phyloP scores from a whole-genome alignment of 1,140 invertebrate species.

The Planococcus citri region DNA sequence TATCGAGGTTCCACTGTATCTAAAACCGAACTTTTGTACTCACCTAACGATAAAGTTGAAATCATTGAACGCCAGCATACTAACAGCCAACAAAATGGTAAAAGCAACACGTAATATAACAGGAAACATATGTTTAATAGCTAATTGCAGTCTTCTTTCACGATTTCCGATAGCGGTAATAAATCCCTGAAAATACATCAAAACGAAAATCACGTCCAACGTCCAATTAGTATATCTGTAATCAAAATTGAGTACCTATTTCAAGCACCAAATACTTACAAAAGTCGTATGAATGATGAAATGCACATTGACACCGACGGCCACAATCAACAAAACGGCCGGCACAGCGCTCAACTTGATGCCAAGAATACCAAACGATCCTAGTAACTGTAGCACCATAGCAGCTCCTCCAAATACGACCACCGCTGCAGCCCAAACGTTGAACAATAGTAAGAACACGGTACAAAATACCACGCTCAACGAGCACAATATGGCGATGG shows the following conservation, averaged over 20 bases:
- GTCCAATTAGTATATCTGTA: too few relatives aligned
- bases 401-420: slow-evolving; percentile 57
- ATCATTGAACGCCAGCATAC: slow-evolving; percentile 81
- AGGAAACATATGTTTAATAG: slow-evolving; percentile 72
- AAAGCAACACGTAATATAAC: slow-evolving; percentile 77
- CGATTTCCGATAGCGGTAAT: slow-evolving; percentile 73
- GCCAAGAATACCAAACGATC: slow-evolving; percentile 71
- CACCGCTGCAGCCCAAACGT: slow-evolving; percentile 67
- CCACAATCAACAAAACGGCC: slow-evolving; percentile 74
- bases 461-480: slow-evolving; percentile 60
- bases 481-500: slow-evolving; percentile 63
- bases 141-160: slow-evolving; percentile 58
- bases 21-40: too few relatives aligned
- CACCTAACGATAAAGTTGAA: slow-evolving; percentile 89
- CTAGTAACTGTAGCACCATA: slow-evolving; percentile 72
- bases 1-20: too few relatives aligned
- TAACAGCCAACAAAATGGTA: slow-evolving; percentile 68
- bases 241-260: slow-evolving; percentile 26
- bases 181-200: slow-evolving; percentile 70
- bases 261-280: slow-evolving; percentile 57
- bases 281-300: slow-evolving; percentile 75
- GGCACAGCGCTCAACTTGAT: slow-evolving; percentile 82
- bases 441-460: slow-evolving; percentile 57
- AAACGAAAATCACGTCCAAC: too few relatives aligned
- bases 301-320: slow-evolving; percentile 76